Evolutionary conservation across 1,140 invertebrate species (phyloP).

Genomic region (Delia radicum): DNA sequence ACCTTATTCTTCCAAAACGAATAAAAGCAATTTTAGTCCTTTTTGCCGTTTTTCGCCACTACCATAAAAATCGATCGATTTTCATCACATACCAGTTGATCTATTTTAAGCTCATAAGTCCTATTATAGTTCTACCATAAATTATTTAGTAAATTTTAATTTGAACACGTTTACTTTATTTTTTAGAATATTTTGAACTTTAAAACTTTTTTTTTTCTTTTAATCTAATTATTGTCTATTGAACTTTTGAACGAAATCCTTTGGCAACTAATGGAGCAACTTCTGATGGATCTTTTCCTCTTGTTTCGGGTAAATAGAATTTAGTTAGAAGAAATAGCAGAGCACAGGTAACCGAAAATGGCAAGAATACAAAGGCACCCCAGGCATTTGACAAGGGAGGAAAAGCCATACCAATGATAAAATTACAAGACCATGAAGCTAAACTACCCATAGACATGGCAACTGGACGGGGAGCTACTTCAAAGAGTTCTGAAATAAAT

Average conservation of each 20-base stretch:
- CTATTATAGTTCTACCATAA: no score
- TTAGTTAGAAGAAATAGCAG: slow-evolving; percentile 65
- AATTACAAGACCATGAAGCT: slow-evolving; percentile 88
- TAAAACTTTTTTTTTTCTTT: neutral
- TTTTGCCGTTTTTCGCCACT: no score
- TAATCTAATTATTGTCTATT: slow-evolving; percentile 28
- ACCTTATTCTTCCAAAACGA: no score
- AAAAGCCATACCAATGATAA: slow-evolving; percentile 82
- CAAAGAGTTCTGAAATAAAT: slow-evolving; percentile 73
- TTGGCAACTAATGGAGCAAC: slow-evolving; percentile 60
- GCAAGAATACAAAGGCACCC: slow-evolving; percentile 69
- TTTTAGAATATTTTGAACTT: no score
- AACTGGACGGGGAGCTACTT: slow-evolving; percentile 77
- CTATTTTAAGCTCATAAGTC: no score
- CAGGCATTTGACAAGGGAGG: slow-evolving; percentile 66
- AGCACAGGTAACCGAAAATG: slow-evolving; percentile 66
- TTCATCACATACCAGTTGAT: no score
- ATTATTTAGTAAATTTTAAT: no score
- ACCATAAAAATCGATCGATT: no score
- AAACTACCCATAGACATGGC: slow-evolving; percentile 87
- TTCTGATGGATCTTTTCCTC: slow-evolving; percentile 64
- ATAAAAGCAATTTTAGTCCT: no score
- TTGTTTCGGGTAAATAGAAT: slow-evolving; percentile 72
- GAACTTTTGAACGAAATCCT: slow-evolving; percentile 56
- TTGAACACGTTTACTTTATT: no score